Evolutionary conservation across 1,140 invertebrate species (phyloP).

Genomic region (Diabrotica virgifera): DNA sequence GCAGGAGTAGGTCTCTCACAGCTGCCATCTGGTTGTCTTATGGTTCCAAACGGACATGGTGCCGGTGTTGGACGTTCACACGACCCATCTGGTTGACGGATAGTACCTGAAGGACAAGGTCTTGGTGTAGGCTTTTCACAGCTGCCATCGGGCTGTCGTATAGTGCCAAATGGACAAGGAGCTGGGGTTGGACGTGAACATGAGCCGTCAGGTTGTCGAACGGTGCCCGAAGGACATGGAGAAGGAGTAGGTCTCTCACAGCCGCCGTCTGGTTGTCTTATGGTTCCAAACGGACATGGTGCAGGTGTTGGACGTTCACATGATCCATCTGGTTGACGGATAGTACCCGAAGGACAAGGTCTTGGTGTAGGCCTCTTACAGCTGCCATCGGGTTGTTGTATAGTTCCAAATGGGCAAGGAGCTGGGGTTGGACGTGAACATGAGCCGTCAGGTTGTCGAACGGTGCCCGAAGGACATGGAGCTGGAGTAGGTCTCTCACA

Average conservation of each 20-base stretch:
- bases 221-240: conserved; percentile 7
- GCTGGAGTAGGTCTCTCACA: conserved; percentile 8
- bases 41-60: neutral
- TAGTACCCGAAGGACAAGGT: conserved; percentile 26
- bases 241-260: neutral
- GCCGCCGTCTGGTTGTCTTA: neutral
- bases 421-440: neutral
- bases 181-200: conserved; percentile 1
- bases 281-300: conserved; percentile 19
- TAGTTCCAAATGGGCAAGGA: conserved; percentile 16
- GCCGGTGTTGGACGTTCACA: neutral
- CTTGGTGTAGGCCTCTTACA: conserved; percentile 7
- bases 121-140: conserved; percentile 8
- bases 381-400: conserved; percentile 13
- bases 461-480: conserved; percentile 16
- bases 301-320: conserved; percentile 15
- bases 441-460: conserved; percentile 18
- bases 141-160: conserved; percentile 21
- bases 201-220: neutral
- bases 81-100: neutral
- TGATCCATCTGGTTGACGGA: conserved; percentile 21
- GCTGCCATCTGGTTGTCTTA: neutral
- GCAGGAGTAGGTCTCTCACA: too few relatives aligned
- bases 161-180: conserved; percentile 19
- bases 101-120: neutral